Conservation (phyloP, 2,113 vertebrate species). For the Mobula hypostoma region DNA sequence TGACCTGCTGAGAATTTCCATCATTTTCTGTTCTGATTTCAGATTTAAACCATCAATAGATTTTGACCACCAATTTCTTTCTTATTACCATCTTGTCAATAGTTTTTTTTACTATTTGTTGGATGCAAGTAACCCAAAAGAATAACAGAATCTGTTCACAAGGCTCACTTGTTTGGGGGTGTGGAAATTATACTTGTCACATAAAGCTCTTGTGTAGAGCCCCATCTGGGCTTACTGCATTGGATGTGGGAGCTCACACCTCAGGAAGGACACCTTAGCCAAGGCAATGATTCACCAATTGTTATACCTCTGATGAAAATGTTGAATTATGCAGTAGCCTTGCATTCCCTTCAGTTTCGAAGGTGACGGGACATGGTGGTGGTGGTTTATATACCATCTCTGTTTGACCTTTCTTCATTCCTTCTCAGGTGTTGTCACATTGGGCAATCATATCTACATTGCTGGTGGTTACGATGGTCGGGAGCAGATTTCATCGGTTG, state of each 20-base stretch:
- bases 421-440: constrained; percentile 55
- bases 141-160: not conserved
- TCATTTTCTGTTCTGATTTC: no score
- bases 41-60: not conserved
- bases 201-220: no score
- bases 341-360: not conserved
- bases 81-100: no score
- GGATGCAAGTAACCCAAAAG: not conserved
- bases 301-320: not conserved
- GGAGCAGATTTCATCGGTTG: constrained; percentile 57
- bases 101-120: not conserved
- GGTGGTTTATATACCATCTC: not conserved
- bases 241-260: not conserved
- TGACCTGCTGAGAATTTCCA: no score
- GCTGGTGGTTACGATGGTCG: constrained; percentile 64
- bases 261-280: no score
- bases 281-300: not conserved
- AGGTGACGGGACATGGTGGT: not conserved
- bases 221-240: no score
- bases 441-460: constrained; percentile 60
- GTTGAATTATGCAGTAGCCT: not conserved
- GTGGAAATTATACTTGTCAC: no score
- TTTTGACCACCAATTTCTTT: not conserved
- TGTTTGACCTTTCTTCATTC: not conserved
- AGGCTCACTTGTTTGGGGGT: not conserved